Conservation (phyloP, 2,888 invertebrate genomes). For the Cryptosula pallasiana region DNA sequence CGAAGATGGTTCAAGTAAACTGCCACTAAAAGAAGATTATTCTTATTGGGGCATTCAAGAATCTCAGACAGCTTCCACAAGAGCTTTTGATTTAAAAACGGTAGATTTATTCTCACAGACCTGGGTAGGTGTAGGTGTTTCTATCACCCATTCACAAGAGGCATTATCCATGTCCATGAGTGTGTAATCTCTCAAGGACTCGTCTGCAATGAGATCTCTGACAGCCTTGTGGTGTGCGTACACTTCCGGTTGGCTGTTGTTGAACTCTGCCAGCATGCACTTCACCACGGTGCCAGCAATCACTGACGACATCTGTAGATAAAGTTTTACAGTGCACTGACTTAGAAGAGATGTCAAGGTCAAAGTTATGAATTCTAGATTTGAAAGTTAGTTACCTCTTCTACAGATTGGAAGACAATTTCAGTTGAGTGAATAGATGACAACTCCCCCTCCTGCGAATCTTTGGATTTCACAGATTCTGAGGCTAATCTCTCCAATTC, state of each 20-base stretch:
- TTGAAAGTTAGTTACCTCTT: not conserved
- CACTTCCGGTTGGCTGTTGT: slow-evolving; percentile 31
- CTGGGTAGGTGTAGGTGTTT: not conserved
- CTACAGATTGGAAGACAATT: slow-evolving; percentile 1
- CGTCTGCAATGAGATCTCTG: slow-evolving; percentile 1
- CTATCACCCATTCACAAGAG: slow-evolving; percentile 10
- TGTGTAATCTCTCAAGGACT: slow-evolving; percentile 10
- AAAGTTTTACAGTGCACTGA: not conserved
- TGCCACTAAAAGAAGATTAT: too few relatives aligned
- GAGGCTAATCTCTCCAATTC: slow-evolving; percentile 5
- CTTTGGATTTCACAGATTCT: not conserved
- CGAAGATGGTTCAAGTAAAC: too few relatives aligned
- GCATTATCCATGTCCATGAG: slow-evolving; percentile 19
- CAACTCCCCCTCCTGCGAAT: not conserved
- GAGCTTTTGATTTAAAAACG: too few relatives aligned
- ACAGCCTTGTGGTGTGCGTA: slow-evolving; percentile 23
- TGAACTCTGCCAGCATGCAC: slow-evolving; percentile 35
- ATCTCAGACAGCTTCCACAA: too few relatives aligned
- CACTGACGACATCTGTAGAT: not conserved
- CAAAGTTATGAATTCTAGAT: not conserved
- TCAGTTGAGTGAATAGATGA: not conserved
- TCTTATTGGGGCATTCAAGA: too few relatives aligned
- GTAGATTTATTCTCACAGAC: too few relatives aligned
- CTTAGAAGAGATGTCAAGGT: not conserved
- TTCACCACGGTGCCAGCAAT: slow-evolving; percentile 43